Evolutionary conservation across 2,797 vertebrate species (phyloP).

Genomic region (Cephalopachus bancanus): DNA sequence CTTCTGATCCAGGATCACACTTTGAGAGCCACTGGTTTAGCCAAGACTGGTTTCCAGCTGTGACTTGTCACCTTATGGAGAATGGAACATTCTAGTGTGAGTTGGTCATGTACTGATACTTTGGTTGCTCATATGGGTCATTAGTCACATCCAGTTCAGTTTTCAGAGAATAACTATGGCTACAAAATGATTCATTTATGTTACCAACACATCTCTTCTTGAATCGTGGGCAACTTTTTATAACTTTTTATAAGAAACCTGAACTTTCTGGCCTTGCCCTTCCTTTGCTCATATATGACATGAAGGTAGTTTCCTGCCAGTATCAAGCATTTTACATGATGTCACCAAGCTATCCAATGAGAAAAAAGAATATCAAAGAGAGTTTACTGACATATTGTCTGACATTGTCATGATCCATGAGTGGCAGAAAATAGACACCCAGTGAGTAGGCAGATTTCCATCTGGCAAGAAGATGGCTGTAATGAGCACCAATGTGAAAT

Average conservation of each 20-base stretch:
- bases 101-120: conserved; percentile 23
- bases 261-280: conserved; percentile 2
- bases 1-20: background rate
- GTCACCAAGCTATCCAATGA: conserved; percentile 70
- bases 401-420: conserved; percentile 85
- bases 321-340: conserved; percentile 70
- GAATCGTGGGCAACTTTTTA: background rate
- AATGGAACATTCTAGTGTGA: conserved; percentile 51
- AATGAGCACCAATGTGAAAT: conserved; percentile 84
- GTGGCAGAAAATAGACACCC: conserved; percentile 86
- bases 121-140: conserved; percentile 47
- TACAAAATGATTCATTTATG: conserved; percentile 54
- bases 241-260: conserved; percentile 11
- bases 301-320: conserved; percentile 46
- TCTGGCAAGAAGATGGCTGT: conserved; percentile 85
- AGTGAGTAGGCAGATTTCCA: conserved; percentile 85
- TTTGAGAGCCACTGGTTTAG: background rate
- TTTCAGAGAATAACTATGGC: conserved; percentile 61
- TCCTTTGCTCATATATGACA: conserved; percentile 38
- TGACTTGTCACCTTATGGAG: conserved; percentile 21
- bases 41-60: background rate
- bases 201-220: conserved; percentile 27
- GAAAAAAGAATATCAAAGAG: conserved; percentile 68
- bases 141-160: conserved; percentile 66
- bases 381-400: conserved; percentile 83